These are phyloP conservation scores for Cotesia vestalis DNA, from an alignment of 1,140 invertebrate genomes.

Conservation along the genomic window DNA sequence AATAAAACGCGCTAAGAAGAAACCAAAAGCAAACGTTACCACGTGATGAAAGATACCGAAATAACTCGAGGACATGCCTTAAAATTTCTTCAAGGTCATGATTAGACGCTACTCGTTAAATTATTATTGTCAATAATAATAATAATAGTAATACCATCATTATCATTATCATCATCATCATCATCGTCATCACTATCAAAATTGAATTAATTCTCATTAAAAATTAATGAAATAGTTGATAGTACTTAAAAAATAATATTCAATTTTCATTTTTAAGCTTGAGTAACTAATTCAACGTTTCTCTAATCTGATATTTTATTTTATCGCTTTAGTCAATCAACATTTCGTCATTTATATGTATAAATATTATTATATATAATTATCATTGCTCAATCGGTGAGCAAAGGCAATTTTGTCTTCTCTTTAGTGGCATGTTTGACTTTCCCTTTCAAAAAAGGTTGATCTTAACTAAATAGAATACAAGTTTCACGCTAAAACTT, in stretches of 20 bases:
- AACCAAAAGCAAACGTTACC: background rate
- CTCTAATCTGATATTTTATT: too few species aligned
- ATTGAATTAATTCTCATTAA: background rate
- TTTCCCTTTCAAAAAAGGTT: slow-evolving; percentile 55
- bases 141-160: slow-evolving; percentile 3
- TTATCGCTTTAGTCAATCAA: background rate
- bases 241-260: background rate
- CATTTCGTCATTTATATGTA: slow-evolving; percentile 16
- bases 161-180: slow-evolving; percentile 17
- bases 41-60: slow-evolving; percentile 49
- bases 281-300: too few species aligned
- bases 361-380: slow-evolving; percentile 2
- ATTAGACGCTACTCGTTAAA: background rate
- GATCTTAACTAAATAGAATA: background rate
- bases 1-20: background rate
- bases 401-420: slow-evolving; percentile 16
- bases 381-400: slow-evolving; percentile 8
- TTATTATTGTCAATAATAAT: background rate
- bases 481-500: slow-evolving; percentile 4
- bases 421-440: slow-evolving; percentile 37
- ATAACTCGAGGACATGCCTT: slow-evolving; percentile 45
- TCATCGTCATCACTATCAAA: background rate
- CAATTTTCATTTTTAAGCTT: too few species aligned
- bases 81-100: slow-evolving; percentile 16
- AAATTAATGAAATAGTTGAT: background rate